Evolutionary conservation across 2,888 invertebrate species (phyloP).

Genomic region (Mesochorus sp.): DNA sequence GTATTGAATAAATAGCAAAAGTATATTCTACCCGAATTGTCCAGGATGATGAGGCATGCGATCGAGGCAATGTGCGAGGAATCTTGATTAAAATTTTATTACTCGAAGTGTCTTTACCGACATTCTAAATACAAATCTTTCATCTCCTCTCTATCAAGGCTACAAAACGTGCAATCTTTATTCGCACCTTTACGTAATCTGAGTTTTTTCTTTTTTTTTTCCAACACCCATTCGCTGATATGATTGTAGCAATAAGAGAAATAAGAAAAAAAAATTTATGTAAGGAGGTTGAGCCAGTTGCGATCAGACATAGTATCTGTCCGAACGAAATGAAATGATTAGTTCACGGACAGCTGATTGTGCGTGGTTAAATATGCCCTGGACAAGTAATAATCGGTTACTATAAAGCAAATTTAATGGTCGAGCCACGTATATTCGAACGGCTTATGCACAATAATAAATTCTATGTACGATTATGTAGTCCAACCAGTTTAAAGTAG

Average conservation of each 20-base stretch:
- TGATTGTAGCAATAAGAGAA: not conserved
- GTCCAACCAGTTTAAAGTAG: no score
- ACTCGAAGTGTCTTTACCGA: not conserved
- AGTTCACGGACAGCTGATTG: not conserved
- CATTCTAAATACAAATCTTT: conserved; percentile 30
- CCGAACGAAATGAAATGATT: not conserved
- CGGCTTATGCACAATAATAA: no score
- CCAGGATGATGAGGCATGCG: no score
- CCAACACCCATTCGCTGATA: not conserved
- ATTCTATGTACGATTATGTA: no score
- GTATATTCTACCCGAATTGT: no score
- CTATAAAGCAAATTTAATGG: not conserved
- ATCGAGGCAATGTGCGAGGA: no score
- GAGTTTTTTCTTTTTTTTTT: not conserved
- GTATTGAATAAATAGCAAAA: no score
- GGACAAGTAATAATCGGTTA: not conserved
- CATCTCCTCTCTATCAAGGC: conserved; percentile 33
- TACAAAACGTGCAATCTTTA: conserved; percentile 34
- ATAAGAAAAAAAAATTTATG: not conserved
- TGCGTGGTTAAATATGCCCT: not conserved
- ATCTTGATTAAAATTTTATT: no score
- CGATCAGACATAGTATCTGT: not conserved
- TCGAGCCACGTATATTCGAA: no score
- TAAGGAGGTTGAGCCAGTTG: conserved; percentile 10
- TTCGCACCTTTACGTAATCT: conserved; percentile 34